Conservation (phyloP, 2,113 vertebrate species). For the Muscicapa adusta region DNA sequence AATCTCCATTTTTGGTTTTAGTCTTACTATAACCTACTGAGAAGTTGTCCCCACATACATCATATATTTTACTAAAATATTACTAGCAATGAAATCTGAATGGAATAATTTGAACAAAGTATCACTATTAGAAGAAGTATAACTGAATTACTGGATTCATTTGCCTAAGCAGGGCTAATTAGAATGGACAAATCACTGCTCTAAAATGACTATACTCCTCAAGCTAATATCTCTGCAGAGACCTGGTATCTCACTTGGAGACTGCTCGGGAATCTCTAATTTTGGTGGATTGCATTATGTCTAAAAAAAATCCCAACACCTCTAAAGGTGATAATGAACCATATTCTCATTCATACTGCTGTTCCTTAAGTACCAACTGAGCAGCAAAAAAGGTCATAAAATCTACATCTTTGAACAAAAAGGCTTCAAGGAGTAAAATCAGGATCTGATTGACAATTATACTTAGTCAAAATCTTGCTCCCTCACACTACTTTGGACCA, state of each 20-base stretch:
- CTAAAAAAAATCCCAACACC: not conserved
- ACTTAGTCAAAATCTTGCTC: not conserved
- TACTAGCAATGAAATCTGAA: not conserved
- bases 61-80: not conserved
- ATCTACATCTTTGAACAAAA: not conserved
- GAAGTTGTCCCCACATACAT: not conserved
- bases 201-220: not conserved
- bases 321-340: not conserved
- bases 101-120: constrained; percentile 32
- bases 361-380: not conserved
- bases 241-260: not conserved
- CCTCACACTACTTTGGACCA: not conserved
- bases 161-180: constrained; percentile 27
- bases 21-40: not conserved
- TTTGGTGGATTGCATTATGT: not conserved
- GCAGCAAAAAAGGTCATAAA: not conserved
- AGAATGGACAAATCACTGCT: constrained; percentile 19
- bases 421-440: not conserved
- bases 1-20: not conserved
- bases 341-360: not conserved
- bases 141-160: constrained; percentile 12
- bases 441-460: not conserved
- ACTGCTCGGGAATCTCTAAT: not conserved
- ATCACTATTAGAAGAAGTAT: constrained; percentile 12
- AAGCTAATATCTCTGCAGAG: constrained; percentile 24